Evolutionary conservation across 2,888 invertebrate genomes (phyloP), one percentile per base, ranked within the genome.

Genomic region (Nezara viridula): DNA sequence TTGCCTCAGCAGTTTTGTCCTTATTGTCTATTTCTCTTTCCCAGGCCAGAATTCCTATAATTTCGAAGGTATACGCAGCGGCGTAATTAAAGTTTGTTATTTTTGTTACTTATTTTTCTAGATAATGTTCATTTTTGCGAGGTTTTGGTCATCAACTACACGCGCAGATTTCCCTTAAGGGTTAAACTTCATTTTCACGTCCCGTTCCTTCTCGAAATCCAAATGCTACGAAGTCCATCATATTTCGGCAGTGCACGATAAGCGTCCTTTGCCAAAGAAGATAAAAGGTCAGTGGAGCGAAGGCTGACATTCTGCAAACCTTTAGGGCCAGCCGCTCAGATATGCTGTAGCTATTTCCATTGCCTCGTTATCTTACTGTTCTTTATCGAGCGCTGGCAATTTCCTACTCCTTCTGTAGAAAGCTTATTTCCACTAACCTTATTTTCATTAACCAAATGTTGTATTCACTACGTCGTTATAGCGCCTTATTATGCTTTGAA

Each of bases 301-400:
- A 44, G 81, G 81, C 81, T 81, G 81, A 81, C 81, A 81, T 81
- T 81, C 40, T 81, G 19, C 12, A n/a, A 81, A 81, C 81, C 81
- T 81, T 81, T 81, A 81, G 81, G 81, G n/a, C 81, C n/a, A 44
- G 12, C 24, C 4, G 44, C 44, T 44, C 10, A 47, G 81, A 81
- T 81, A 44, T 47, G 12, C 44, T 81, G 37, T 37, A 44, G 32
- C 81, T 44, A n/a, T 44, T 81, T n/a, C 44, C 81, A 44, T 44
- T 77, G 77, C 60, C 77, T 77, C 77, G 77, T 77, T 81, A 81
- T 81, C 81, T 44, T 81, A 44, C 44, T 47, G 6, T 40, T 81
- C 81, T 44, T 81, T 81, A 81, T 81, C 44, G 81, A n/a, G 21
- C 44, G 6, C 44, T n/a, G 6, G 81, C 81, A 81, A 81, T 81